Evolutionary conservation across 2,113 vertebrate genomes (phyloP).

Genomic region (human): GRCh38 chr11:130551501-130552000

Average conservation of each 20-base stretch:
- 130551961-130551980: not conserved
- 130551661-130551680: not conserved
- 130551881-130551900: not conserved
- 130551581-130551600: accelerated
- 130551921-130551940: not conserved
- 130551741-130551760: not conserved
- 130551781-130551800: not conserved
- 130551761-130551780: not conserved
- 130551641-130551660: not conserved
- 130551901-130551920: not conserved
- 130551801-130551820: not conserved
- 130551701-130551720: not conserved
- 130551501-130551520: not conserved
- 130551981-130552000: not conserved
- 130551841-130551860: not conserved
- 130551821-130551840: not conserved
- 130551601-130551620: not conserved
- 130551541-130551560: not conserved
- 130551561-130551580: not conserved
- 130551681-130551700: not conserved
- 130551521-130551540: not conserved
- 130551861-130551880: not conserved
- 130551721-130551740: not conserved
- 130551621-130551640: not conserved
- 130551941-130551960: not conserved